Evolutionary conservation across 2,888 invertebrate genomes (phyloP).

Genomic region (Temnothorax ravouxi): DNA sequence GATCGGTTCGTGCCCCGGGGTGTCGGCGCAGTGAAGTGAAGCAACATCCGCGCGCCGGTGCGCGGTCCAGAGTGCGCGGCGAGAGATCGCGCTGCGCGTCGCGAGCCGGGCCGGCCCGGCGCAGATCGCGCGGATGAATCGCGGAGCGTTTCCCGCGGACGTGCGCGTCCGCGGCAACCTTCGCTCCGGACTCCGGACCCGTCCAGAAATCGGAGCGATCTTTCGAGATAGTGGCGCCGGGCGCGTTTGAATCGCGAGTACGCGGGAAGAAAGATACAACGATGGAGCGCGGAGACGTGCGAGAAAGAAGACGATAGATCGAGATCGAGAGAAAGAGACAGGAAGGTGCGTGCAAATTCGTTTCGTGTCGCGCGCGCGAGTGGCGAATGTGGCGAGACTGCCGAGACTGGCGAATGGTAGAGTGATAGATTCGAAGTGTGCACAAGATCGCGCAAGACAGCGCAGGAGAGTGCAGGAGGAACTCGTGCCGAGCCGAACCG

Average conservation of each 20-base stretch:
- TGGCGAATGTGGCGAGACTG: too few species aligned
- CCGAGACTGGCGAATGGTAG: too few species aligned
- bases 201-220: not conserved
- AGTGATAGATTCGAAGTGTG: not conserved
- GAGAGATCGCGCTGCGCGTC: not conserved
- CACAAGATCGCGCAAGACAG: not conserved
- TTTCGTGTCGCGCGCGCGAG: constrained; percentile 50
- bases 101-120: too few species aligned
- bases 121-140: not conserved
- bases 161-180: not conserved
- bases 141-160: not conserved
- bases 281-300: not conserved
- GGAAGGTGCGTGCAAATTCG: constrained; percentile 50
- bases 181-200: not conserved
- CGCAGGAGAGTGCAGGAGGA: constrained; percentile 59
- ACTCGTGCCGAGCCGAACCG: constrained; percentile 58
- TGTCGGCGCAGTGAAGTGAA: constrained; percentile 16
- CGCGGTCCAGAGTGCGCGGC: not conserved
- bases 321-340: constrained; percentile 7
- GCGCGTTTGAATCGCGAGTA: constrained; percentile 5
- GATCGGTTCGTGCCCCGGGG: not conserved
- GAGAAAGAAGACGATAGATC: constrained; percentile 17
- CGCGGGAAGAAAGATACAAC: not conserved
- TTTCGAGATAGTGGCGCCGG: not conserved
- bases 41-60: not conserved